Evolutionary conservation across 2,888 invertebrate species (phyloP), one percentile per base, ranked within the genome.

Genomic region (Xiphydria camelus): DNA sequence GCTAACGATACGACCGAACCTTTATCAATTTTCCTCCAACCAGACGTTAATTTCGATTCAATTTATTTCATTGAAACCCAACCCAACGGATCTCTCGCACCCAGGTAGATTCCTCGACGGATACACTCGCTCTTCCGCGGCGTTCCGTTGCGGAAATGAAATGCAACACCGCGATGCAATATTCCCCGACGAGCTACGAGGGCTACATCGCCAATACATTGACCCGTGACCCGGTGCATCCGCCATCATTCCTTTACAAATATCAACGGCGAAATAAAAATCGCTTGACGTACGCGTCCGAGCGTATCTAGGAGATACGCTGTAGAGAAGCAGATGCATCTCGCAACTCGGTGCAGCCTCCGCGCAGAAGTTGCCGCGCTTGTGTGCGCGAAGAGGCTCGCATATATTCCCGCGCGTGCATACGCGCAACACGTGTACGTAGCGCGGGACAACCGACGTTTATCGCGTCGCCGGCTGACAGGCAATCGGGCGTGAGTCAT

Each of bases 401-500:
- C 29, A 12, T 12, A 29, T n/a, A n/a, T n/a, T n/a, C n/a, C n/a
- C n/a, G n/a, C n/a, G 12, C 12, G 29, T 14, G 29, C 29, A 29
- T 38, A 14, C 10, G 34, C 9, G 10, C 7, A 4, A 18, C 6
- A 34, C 34, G 14, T 18, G 41, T 41, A 33, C 33, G 23, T 41
- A 41, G 23, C 26, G 31, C 29, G 7, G 32, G 32, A 41, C 32
- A 34, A 33, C 41, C 19, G 22, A 34, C 43, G 36, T 44, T 44
- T 44, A 44, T 32, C 38, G 43, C 43, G 32, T 37, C 43, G 43
- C 19, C 15, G 22, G 21, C 18, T 44, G 43, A 37, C 43, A 22
- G 17, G 20, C 9, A 44, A 39, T 44, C 38, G 7, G n/a, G 21
- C 38, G 31, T 38, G 42, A 42, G 36, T 44, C 43, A 44, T 44